Evolutionary conservation across 2,113 vertebrate genomes (phyloP).

Genomic region (Chaetops frenatus): DNA sequence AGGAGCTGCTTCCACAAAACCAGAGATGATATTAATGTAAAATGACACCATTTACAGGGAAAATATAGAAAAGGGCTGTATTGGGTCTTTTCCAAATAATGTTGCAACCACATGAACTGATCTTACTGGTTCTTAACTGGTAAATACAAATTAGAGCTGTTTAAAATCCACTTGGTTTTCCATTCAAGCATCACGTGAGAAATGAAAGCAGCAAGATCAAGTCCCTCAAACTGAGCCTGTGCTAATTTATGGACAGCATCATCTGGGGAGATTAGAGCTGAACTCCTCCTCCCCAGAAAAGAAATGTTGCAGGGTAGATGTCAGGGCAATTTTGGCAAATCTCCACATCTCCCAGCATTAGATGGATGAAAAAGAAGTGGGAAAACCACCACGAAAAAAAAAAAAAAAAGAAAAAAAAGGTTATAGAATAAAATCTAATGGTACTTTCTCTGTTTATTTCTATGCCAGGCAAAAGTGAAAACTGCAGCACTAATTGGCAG

Average conservation of each 20-base stretch:
- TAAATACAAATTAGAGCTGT: constrained; percentile 7
- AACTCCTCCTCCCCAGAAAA: not conserved
- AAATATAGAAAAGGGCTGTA: not conserved
- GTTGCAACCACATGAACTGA: not conserved
- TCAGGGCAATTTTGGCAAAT: not conserved
- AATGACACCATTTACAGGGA: constrained; percentile 2
- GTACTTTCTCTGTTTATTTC: not conserved
- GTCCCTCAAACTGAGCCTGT: not conserved
- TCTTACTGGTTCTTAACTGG: not conserved
- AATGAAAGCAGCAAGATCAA: not conserved
- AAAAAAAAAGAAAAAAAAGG: not conserved
- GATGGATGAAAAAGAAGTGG: not conserved
- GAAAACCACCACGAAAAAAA: not conserved
- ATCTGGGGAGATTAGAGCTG: not conserved
- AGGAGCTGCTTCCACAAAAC: constrained; percentile 1
- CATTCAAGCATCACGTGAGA: not conserved
- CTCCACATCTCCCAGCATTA: not conserved
- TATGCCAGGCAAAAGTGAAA: not conserved
- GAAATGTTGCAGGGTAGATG: not conserved
- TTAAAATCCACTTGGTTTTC: not conserved
- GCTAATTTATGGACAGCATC: not conserved
- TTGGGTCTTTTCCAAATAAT: not conserved
- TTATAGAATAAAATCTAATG: not conserved
- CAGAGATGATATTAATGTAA: not conserved
- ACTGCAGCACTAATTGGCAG: not conserved